Evolutionary conservation across 2,113 vertebrate genomes (phyloP).

Genomic region (Euleptes europaea): DNA sequence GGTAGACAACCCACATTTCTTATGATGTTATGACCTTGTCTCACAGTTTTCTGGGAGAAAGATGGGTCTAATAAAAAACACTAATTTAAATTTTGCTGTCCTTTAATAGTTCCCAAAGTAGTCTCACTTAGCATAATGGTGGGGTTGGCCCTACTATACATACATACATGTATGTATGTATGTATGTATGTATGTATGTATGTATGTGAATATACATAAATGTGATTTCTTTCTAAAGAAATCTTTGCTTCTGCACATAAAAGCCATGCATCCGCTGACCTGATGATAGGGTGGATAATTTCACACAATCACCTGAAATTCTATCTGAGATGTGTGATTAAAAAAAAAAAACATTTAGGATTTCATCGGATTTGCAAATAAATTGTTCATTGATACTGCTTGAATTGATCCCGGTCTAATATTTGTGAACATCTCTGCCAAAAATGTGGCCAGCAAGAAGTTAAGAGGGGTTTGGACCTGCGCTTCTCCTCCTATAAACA

Average conservation of each 20-base stretch:
- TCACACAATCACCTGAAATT: background rate
- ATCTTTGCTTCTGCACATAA: background rate
- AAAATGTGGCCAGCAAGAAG: background rate
- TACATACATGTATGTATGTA: no score
- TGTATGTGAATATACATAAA: no score
- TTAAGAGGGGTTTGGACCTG: background rate
- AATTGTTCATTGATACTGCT: background rate
- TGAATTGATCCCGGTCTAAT: background rate
- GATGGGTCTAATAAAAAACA: no score
- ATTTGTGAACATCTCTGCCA: background rate
- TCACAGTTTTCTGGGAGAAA: no score
- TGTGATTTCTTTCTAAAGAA: no score
- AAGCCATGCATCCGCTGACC: background rate
- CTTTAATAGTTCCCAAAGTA: no score
- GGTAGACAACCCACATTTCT: background rate
- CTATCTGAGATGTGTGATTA: background rate
- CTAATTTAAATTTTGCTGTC: no score
- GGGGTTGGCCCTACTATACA: background rate
- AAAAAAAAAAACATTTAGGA: no score
- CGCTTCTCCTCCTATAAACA: no score
- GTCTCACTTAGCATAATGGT: background rate
- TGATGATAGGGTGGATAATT: background rate
- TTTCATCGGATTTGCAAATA: background rate
- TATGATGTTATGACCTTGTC: no score
- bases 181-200: no score